A percentile compares a stretch with the other conserved stretches of the same genome.
Evolutionary conservation across 2,888 invertebrate genomes (phyloP).

Genomic region (Anticlea derivata): DNA sequence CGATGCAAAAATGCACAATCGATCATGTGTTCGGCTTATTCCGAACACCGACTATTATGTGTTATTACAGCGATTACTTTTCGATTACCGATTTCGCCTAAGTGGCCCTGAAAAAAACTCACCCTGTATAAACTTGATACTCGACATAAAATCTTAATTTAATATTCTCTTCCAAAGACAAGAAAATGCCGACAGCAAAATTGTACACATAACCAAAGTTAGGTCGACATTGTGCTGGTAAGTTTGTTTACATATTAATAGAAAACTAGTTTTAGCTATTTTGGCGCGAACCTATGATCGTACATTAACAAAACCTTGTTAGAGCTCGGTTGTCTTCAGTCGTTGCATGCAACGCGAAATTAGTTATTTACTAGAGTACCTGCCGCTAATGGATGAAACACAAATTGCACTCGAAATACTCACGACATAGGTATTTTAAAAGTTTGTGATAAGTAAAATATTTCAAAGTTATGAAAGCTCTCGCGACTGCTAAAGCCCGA

Average conservation of each 20-base stretch:
- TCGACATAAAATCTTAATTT: too few relatives aligned
- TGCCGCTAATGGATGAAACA: not conserved
- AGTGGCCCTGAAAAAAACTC: too few relatives aligned
- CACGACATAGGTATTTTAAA: too few relatives aligned
- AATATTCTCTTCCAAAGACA: not conserved
- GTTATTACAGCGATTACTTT: too few relatives aligned
- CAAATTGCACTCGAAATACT: not conserved
- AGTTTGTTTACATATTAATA: not conserved
- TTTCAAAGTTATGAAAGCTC: too few relatives aligned
- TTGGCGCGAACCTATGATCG: constrained; percentile 7
- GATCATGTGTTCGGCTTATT: too few relatives aligned
- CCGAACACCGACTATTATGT: too few relatives aligned
- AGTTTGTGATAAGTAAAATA: too few relatives aligned
- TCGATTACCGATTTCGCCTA: too few relatives aligned
- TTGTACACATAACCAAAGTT: not conserved
- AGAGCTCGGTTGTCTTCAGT: constrained; percentile 7
- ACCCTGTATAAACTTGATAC: too few relatives aligned
- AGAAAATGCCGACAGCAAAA: not conserved
- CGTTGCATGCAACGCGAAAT: constrained; percentile 6
- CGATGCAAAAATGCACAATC: too few relatives aligned
- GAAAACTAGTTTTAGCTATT: constrained; percentile 1
- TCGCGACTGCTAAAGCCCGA: too few relatives aligned
- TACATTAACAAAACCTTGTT: constrained; percentile 13
- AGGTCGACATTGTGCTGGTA: not conserved
- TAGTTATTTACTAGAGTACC: constrained; percentile 7